Base-by-base conservation (phyloP, 2,888 invertebrate genomes). In the Cosmorhoe ocellata region DNA sequence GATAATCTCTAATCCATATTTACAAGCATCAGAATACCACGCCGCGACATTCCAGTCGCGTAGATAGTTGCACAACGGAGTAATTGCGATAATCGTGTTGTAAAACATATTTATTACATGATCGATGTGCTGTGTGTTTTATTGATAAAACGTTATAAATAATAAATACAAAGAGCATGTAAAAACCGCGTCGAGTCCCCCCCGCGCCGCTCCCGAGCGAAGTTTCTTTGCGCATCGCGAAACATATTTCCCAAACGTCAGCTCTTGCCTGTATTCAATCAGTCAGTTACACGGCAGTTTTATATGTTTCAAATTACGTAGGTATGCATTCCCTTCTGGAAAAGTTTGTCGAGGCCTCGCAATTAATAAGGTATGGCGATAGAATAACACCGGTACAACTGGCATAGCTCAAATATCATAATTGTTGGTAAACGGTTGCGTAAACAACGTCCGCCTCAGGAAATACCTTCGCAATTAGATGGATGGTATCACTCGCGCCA, bases 401-500 rank as follows among this genome's bases (percentile, higher is more conserved):
- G 38, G 42, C 33, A 42, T 42, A 14, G n/a, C 31, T 37, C 42
- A 38, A 37, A 49, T 42, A 42, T 27, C 32, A 40, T 37, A 41
- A 45, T 32, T 37, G 32, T 41, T 40, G 36, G 28, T 50, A 48
- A 44, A 42, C 41, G 39, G 33, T 31, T 40, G 24, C 40, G 40
- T 45, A 53, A 44, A 44, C 45, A 34, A 30, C 30, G 43, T 33
- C 33, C 40, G 47, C 42, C 47, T 50, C 44, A 52, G 54, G 57
- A 57, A 59, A 57, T 57, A 51, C 54, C 52, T 49, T 59, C 32
- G 12, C 47, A 54, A 51, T 47, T 24, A 38, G 28, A 46, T 50
- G 42, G 34, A 57, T 59, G 41, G 49, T 31, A 53, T 60, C 58
- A 51, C 51, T 58, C 53, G 51, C 46, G 42, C 31, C 55, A 60